Evolutionary conservation across 2,888 invertebrate species (phyloP).

Genomic region (Tinea trinotella): DNA sequence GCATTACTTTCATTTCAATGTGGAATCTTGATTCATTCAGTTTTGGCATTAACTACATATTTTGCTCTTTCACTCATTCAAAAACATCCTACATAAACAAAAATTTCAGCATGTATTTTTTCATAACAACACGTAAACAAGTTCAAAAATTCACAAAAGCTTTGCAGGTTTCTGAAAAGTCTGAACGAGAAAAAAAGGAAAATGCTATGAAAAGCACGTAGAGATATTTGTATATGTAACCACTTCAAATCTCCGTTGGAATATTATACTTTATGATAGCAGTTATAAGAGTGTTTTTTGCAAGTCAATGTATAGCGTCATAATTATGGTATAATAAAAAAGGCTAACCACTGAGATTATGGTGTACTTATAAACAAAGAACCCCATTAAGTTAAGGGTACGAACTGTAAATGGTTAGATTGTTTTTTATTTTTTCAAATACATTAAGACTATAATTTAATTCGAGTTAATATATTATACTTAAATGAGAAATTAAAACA

Average conservation of each 20-base stretch:
- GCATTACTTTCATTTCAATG: too few relatives aligned
- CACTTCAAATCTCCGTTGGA: neutral
- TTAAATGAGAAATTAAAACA: too few relatives aligned
- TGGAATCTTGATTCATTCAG: too few relatives aligned
- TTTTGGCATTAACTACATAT: too few relatives aligned
- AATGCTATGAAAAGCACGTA: neutral
- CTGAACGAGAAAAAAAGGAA: neutral
- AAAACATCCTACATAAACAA: neutral
- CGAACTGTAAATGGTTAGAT: too few relatives aligned
- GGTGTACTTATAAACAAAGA: too few relatives aligned
- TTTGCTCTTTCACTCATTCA: too few relatives aligned
- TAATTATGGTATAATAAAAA: neutral
- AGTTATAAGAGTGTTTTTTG: neutral
- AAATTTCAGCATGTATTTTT: neutral
- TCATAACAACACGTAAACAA: neutral
- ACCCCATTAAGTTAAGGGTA: neutral
- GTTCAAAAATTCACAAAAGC: constrained; percentile 4
- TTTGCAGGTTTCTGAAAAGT: neutral
- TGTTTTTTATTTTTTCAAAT: too few relatives aligned
- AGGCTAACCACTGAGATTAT: neutral
- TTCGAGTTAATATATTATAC: too few relatives aligned
- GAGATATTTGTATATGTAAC: neutral
- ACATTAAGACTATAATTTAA: too few relatives aligned
- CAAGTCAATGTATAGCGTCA: neutral
- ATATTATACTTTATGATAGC: neutral